Evolutionary conservation across 37 sponge, comb jelly and placozoan genomes (phyloP).

Genomic region (Corticium candelabrum): DNA sequence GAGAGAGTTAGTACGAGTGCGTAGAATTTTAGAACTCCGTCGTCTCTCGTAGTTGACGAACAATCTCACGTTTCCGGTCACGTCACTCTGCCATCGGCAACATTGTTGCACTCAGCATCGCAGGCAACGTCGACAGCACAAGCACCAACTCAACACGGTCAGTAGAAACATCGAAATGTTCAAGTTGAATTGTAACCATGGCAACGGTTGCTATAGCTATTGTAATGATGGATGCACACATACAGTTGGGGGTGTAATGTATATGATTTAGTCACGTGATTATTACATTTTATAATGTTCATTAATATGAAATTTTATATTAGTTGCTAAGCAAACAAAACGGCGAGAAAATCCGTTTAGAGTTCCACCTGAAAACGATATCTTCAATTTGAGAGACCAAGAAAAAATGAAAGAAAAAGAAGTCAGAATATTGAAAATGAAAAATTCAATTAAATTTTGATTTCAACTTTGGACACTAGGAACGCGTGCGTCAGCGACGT

Average conservation of each 20-base stretch:
- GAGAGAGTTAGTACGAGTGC: not conserved
- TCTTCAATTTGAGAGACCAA: constrained; percentile 70
- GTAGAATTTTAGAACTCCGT: not conserved
- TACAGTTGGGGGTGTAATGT: no score
- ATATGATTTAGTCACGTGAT: no score
- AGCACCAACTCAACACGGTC: no score
- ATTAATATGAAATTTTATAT: no score
- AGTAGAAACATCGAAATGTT: no score
- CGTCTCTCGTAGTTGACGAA: not conserved
- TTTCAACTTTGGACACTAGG: no score
- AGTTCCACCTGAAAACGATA: constrained; percentile 68
- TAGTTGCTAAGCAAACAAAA: not conserved
- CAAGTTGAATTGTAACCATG: no score
- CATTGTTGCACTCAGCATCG: not conserved
- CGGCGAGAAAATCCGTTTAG: constrained; percentile 57
- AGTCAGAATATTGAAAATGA: not conserved
- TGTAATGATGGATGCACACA: no score
- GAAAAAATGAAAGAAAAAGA: constrained; percentile 48
- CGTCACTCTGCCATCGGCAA: not conserved
- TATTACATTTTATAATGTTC: no score
- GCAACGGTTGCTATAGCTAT: no score
- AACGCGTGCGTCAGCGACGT: constrained; percentile 48
- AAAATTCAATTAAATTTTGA: not conserved
- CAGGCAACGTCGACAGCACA: not conserved
- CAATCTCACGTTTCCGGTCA: not conserved